These are phyloP conservation scores for Perizoma flavofasciatum DNA, from an alignment of 2,888 invertebrate genomes.

Conservation along the genomic window DNA sequence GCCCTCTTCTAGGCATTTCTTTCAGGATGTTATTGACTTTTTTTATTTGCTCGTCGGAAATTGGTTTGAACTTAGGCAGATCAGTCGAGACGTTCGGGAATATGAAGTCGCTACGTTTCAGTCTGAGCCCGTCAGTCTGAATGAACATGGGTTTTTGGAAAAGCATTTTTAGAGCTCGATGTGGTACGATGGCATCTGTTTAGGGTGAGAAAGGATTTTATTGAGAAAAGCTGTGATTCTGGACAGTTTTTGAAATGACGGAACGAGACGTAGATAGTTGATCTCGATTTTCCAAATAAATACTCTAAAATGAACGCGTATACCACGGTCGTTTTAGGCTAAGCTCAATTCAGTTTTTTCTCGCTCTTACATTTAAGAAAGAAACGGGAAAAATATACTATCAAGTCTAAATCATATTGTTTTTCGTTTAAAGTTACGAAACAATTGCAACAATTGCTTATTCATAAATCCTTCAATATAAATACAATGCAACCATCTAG, in stretches of 20 bases:
- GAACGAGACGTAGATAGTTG: constrained; percentile 1
- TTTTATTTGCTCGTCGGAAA: constrained; percentile 72
- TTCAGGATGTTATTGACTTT: constrained; percentile 69
- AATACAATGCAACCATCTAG: no score
- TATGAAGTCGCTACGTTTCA: constrained; percentile 58
- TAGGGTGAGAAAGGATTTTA: constrained; percentile 54
- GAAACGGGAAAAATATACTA: no score
- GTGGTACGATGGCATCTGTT: constrained; percentile 80
- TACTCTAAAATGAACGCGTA: neutral
- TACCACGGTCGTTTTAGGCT: no score
- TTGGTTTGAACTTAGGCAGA: constrained; percentile 73
- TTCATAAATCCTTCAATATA: no score
- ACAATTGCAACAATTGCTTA: no score
- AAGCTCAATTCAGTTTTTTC: no score
- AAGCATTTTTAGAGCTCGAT: constrained; percentile 67
- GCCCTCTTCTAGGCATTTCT: constrained; percentile 57
- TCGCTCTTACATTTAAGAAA: no score
- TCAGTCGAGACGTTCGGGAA: constrained; percentile 61
- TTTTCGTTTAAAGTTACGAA: no score
- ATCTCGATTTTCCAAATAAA: neutral
- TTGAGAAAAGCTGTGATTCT: constrained; percentile 34
- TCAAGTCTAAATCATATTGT: no score
- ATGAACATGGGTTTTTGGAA: constrained; percentile 75
- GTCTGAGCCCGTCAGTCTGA: constrained; percentile 57
- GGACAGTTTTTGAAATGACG: constrained; percentile 17